Conservation (phyloP, 2,113 vertebrate species). For the Myotis yumanensis region DNA sequence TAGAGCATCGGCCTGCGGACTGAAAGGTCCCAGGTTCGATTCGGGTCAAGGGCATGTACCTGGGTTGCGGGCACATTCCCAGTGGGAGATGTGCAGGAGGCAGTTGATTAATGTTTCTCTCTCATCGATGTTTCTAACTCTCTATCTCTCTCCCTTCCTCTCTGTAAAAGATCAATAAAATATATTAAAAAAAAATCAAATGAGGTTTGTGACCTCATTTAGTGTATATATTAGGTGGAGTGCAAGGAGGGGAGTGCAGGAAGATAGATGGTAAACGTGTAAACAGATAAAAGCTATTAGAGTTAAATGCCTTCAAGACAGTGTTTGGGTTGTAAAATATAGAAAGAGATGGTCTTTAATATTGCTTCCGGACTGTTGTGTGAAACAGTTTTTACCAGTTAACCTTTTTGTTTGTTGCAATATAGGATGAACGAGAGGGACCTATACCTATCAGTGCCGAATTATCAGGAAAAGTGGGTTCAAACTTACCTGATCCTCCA, state of each 20-base stretch:
- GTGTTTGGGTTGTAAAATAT: not conserved
- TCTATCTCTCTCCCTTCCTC: too few relatives aligned
- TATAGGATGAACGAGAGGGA: constrained; percentile 86
- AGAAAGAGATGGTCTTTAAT: not conserved
- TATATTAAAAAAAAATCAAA: too few relatives aligned
- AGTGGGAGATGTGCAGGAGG: too few relatives aligned
- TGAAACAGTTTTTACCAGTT: constrained; percentile 24
- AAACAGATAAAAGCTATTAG: not conserved
- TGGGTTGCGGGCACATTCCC: too few relatives aligned
- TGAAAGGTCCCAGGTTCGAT: too few relatives aligned
- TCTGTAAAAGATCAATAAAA: too few relatives aligned
- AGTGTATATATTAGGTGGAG: not conserved
- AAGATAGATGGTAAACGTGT: not conserved
- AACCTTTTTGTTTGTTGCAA: not conserved
- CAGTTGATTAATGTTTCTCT: too few relatives aligned
- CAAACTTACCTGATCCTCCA: constrained; percentile 78
- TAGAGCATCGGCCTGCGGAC: too few relatives aligned
- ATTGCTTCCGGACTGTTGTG: not conserved
- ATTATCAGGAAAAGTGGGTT: constrained; percentile 78
- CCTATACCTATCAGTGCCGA: constrained; percentile 73
- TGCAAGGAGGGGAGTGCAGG: not conserved
- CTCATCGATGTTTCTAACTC: too few relatives aligned
- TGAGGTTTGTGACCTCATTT: not conserved
- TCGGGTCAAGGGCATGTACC: too few relatives aligned
- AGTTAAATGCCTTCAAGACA: not conserved